Percentiles rank a stretch among this genome's conserved stretches.
phyloP scores from a whole-genome alignment of 2,888 invertebrate species.

The Oligia strigilis region DNA sequence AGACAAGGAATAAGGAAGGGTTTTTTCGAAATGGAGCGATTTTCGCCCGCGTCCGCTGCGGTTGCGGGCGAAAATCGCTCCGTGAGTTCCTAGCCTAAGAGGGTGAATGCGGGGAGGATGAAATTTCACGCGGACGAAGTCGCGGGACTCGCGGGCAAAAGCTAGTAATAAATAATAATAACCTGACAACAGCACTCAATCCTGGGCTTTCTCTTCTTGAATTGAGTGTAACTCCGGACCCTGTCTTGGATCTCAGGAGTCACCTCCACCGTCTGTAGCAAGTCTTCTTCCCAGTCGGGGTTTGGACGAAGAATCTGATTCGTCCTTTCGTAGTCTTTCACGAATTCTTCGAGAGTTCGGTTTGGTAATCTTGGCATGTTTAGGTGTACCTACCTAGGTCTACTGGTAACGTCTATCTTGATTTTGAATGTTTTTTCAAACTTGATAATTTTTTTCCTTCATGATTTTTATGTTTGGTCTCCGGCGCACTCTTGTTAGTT shows the following conservation, averaged over 20 bases:
- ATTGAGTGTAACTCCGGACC: slow-evolving; percentile 53
- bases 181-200: slow-evolving; percentile 59
- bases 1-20: no score
- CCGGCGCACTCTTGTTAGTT: not conserved
- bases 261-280: slow-evolving; percentile 62
- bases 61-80: no score
- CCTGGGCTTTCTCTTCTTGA: slow-evolving; percentile 40
- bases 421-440: not conserved
- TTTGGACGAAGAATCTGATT: slow-evolving; percentile 59
- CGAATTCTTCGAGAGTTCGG: slow-evolving; percentile 39
- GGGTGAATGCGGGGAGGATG: no score
- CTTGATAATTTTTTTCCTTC: not conserved
- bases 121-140: no score
- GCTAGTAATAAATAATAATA: no score
- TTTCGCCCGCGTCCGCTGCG: no score
- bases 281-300: slow-evolving; percentile 70
- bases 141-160: no score
- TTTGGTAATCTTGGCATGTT: slow-evolving; percentile 32
- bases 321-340: slow-evolving; percentile 27
- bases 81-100: no score
- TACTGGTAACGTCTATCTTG: not conserved
- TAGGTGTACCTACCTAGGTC: not conserved
- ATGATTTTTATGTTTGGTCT: not conserved
- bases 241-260: slow-evolving; percentile 55
- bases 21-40: no score